Base-by-base conservation (phyloP, 2,797 vertebrate genomes). In the Cottoperca gobio region DNA sequence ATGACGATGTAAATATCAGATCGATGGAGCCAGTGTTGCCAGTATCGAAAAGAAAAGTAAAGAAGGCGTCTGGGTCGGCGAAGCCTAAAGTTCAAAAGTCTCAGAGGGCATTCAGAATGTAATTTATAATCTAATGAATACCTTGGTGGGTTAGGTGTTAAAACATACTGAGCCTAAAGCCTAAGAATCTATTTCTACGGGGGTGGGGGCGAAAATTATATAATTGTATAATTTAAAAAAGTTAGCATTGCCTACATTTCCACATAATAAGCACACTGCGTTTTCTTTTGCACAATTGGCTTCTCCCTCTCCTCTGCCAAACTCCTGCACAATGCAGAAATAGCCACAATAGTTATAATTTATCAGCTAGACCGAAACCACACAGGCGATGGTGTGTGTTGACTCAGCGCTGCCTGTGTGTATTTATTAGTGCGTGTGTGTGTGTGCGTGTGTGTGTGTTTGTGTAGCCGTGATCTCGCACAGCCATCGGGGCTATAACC, bases 1-100 rank as follows among this genome's bases (percentile, higher is more conserved):
- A 92, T 92, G 79, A 90, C 85, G 86, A 74, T 95, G 93, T 95
- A 95, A 94, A 95, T 95, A 94, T 71, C 89, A 78, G 79, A 76
- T 87, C 0, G 70, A 74, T 74, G 77, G 82, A 90, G 81, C 81
- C 82, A 53, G 74, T 86, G 77, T 75, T 85, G 78, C 83, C 73
- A 45, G 71, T 89, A 85, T 72, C 72, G 78, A 76, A 69, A n/a
- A n/a, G n/a, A n/a, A 73, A 77, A 70, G 23, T 55, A 37, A 66
- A 53, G 54, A 70, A 63, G 35, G 57, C 4, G 6, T 48, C 11
- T 73, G 31, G 28, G 55, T 67, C 8, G 31, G 45, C 69, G 33
- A 55, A 39, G 57, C 60, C 74, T 58, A 13, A 54, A 73, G 63
- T 70, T 85, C 54, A 84, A 40, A 73, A 26, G 68, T 70, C 68